Conservation (phyloP, 2,888 invertebrate genomes). For the Belgica antarctica region DNA sequence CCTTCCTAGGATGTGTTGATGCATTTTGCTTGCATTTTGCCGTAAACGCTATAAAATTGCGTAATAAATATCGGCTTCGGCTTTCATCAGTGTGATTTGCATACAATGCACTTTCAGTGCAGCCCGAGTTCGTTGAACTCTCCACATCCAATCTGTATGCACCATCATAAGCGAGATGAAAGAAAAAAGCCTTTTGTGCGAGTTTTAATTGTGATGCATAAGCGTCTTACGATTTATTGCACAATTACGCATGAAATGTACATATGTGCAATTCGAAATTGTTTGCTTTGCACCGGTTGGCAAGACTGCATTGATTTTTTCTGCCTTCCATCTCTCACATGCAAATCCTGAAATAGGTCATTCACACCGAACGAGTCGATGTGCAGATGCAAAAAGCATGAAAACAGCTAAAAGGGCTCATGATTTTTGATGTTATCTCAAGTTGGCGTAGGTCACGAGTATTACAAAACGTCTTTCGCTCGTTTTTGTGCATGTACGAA, state of each 20-base stretch:
- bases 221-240: slow-evolving; percentile 43
- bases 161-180: slow-evolving; percentile 5
- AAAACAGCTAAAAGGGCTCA: slow-evolving; percentile 14
- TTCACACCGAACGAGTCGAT: slow-evolving; percentile 24
- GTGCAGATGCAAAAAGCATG: background rate
- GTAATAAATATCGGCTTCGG: slow-evolving; percentile 39
- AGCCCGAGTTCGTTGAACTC: slow-evolving; percentile 36
- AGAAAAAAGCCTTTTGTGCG: slow-evolving; percentile 4
- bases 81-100: slow-evolving; percentile 36
- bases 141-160: slow-evolving; percentile 29
- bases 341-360: slow-evolving; percentile 32
- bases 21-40: background rate
- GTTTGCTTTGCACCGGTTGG: background rate
- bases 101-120: slow-evolving; percentile 39
- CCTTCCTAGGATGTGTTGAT: background rate
- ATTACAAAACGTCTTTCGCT: slow-evolving; percentile 20
- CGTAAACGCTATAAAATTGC: slow-evolving; percentile 29
- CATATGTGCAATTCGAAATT: background rate
- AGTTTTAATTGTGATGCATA: slow-evolving; percentile 41
- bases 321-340: slow-evolving; percentile 10
- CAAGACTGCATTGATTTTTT: slow-evolving; percentile 27
- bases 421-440: slow-evolving; percentile 33
- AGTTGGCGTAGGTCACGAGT: slow-evolving; percentile 34
- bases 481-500: slow-evolving; percentile 19
- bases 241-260: slow-evolving; percentile 35